A percentile compares a stretch with the other conserved stretches of the same genome.
Conservation (phyloP, 1,140 invertebrate species). For the Macrostomum lignano region DNA sequence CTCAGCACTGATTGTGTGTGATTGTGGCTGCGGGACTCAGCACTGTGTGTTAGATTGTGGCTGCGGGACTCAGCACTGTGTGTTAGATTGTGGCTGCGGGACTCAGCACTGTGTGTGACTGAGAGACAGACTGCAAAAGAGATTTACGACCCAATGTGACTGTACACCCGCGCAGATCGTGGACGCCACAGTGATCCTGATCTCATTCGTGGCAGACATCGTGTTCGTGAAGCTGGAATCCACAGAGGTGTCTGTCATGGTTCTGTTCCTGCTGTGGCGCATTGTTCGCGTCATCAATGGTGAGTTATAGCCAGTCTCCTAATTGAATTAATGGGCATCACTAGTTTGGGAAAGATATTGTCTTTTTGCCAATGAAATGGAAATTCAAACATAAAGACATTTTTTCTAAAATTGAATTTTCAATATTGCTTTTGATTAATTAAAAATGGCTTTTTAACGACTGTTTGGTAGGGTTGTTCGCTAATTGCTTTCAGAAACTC, state of each 20-base stretch:
- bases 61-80: too few relatives aligned
- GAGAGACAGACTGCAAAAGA: too few relatives aligned
- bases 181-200: conserved; percentile 9
- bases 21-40: too few relatives aligned
- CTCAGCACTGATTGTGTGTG: too few relatives aligned
- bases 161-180: conserved; percentile 7
- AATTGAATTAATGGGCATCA: neutral
- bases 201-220: conserved; percentile 9
- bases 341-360: neutral
- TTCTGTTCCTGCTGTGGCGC: conserved; percentile 9
- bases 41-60: too few relatives aligned
- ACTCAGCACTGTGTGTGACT: too few relatives aligned
- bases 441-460: neutral
- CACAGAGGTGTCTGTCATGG: conserved; percentile 8
- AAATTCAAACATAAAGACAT: neutral
- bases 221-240: conserved; percentile 7
- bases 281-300: conserved; percentile 9
- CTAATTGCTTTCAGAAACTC: too few relatives aligned
- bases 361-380: neutral
- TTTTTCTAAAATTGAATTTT: neutral
- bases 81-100: too few relatives aligned
- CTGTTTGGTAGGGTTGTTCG: too few relatives aligned
- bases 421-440: neutral
- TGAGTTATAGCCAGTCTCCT: conserved; percentile 6
- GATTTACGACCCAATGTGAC: too few relatives aligned